phyloP scores from a whole-genome alignment of 2,113 vertebrate genomes.

The Acrocephalus kingi region DNA sequence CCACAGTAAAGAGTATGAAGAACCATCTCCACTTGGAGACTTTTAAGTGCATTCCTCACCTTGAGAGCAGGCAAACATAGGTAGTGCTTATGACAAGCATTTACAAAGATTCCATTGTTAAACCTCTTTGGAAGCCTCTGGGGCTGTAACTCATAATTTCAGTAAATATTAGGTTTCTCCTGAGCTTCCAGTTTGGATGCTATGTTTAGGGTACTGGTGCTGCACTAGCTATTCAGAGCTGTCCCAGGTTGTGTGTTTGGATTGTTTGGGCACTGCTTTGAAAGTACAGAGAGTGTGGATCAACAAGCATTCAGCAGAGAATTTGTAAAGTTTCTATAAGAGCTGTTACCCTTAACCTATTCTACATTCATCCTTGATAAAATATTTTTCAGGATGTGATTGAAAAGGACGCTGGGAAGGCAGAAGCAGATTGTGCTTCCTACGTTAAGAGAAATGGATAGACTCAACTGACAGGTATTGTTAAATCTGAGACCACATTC shows the following conservation, averaged over 20 bases:
- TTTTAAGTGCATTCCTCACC: not conserved
- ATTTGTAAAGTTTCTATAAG: not conserved
- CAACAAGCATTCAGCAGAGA: not conserved
- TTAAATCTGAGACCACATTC: not conserved
- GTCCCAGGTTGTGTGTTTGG: not conserved
- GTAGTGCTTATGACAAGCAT: not conserved
- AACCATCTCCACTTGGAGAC: not conserved
- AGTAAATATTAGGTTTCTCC: not conserved
- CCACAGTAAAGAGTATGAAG: not conserved
- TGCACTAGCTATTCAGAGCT: not conserved
- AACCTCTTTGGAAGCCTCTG: not conserved
- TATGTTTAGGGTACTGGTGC: not conserved
- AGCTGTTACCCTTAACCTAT: not conserved
- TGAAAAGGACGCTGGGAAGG: not conserved
- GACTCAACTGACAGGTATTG: not conserved
- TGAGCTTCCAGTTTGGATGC: not conserved
- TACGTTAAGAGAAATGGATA: not conserved
- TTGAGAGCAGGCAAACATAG: not conserved
- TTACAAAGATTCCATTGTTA: not conserved
- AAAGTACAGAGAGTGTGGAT: not conserved
- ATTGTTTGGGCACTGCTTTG: not conserved
- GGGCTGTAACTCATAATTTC: not conserved
- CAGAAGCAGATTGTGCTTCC: not conserved
- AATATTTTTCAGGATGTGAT: not conserved
- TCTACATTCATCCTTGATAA: not conserved